Conservation (phyloP, 1,140 invertebrate genomes). For the Brachionus rotundiformis region DNA sequence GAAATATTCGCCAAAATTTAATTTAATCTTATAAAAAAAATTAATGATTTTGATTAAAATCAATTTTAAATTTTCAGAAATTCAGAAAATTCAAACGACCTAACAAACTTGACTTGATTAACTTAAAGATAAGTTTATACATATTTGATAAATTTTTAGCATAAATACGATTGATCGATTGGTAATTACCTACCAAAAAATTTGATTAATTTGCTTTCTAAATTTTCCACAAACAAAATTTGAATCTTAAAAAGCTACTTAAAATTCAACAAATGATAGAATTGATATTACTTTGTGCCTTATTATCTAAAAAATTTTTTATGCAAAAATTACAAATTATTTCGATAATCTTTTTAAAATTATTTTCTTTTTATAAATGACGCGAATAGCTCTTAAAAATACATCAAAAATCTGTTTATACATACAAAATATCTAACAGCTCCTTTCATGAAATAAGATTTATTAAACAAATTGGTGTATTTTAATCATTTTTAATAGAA, state of each 20-base stretch:
- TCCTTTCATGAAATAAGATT: too few species aligned
- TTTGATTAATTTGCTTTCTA: not conserved
- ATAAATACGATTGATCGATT: not conserved
- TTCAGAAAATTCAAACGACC: too few species aligned
- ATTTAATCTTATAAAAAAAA: too few species aligned
- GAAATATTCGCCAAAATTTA: too few species aligned
- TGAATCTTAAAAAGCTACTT: not conserved
- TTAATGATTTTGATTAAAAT: too few species aligned
- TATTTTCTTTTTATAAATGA: not conserved
- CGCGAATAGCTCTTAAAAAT: not conserved
- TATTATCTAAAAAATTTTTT: not conserved
- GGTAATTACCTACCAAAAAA: not conserved
- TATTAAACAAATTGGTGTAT: not conserved
- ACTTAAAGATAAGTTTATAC: too few species aligned
- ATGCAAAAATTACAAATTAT: not conserved
- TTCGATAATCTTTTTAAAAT: not conserved
- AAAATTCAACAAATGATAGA: not conserved
- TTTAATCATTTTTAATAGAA: too few species aligned
- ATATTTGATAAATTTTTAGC: too few species aligned
- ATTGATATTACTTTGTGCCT: not conserved
- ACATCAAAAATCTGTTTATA: not conserved
- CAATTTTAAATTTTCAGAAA: too few species aligned
- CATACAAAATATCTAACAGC: too few species aligned
- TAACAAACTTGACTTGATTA: too few species aligned
- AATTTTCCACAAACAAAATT: not conserved